Evolutionary conservation across 2,113 vertebrate genomes (phyloP), one percentile per base, ranked within the genome.

Genomic region (Sprattus sprattus): DNA sequence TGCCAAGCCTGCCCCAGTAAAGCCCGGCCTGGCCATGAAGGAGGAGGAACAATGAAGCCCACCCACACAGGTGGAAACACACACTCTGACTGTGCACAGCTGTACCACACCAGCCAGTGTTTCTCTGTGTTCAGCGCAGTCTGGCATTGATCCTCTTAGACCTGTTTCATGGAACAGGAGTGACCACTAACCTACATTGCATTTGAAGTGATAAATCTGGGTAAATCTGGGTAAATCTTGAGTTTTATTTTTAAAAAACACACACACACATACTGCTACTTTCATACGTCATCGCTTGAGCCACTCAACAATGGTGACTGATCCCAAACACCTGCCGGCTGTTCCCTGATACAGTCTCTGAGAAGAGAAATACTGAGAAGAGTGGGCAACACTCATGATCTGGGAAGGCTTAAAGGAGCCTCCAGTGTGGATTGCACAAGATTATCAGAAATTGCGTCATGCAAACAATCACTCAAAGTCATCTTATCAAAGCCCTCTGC

Each of bases 391-490:
- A 3, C 67, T 32, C 67, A 75, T 25, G 60, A n/a, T 64, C 60
- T 64, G 60, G n/a, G 60, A n/a, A n/a, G 20, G 67, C 8, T 75
- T 39, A 75, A 39, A 15, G 25, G 32, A 25, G 67, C n/a, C 25
- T 75, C 3, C 9, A 64, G 67, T 39, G 8, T 75, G 13, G 71
- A 78, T 39, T 78, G 32, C 71, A 44, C 71, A 11, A 78, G 71
- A 78, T 78, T 78, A 39, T 78, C 71, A 78, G 28, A 78, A 78
- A 78, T 78, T 16, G 39, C 25, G 13, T 78, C 71, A 78, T 15
- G 13, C 28, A 78, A 16, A 10, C 28, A 39, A 39, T 78, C 32
- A 39, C 28, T 39, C 71, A 78, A 39, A 78, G 32, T 78, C 71
- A 32, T 71, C 25, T 28, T 28, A 3, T 71, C 64, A 71, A 71